A percentile compares a stretch with the other conserved stretches of the same genome.
These are phyloP conservation scores for Chaenogobius annularis DNA, from an alignment of 2,113 vertebrate species.

Conservation along the genomic window DNA sequence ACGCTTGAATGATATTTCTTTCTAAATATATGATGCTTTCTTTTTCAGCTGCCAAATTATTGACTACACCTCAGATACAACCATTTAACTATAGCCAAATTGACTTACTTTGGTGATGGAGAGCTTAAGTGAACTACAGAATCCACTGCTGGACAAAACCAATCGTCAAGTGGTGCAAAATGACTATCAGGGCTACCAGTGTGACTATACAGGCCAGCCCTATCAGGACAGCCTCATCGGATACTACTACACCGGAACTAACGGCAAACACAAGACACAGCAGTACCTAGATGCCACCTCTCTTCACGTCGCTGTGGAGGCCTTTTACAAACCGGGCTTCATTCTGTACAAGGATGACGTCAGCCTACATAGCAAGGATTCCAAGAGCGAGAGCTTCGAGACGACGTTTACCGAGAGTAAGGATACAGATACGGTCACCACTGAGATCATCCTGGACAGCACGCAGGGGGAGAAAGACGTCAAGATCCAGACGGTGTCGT, in stretches of 20 bases:
- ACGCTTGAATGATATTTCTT: background rate
- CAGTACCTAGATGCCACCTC: constrained; percentile 91
- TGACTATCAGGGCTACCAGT: constrained; percentile 80
- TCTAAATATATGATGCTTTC: background rate
- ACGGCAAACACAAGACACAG: constrained; percentile 76
- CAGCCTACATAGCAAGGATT: constrained; percentile 82
- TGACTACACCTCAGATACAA: constrained; percentile 1
- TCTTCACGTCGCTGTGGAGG: constrained; percentile 88
- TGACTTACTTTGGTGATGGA: constrained; percentile 76
- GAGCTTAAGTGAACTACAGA: constrained; percentile 86
- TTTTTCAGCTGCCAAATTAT: constrained; percentile 37
- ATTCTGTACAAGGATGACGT: constrained; percentile 85
- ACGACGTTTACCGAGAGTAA: constrained; percentile 87
- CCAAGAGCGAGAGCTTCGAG: constrained; percentile 84
- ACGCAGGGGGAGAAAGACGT: constrained; percentile 76
- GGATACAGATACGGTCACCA: constrained; percentile 62
- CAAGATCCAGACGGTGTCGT: constrained; percentile 89
- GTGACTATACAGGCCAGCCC: constrained; percentile 75
- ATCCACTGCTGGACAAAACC: constrained; percentile 83
- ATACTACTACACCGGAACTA: constrained; percentile 81
- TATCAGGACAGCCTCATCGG: constrained; percentile 86
- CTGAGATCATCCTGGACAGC: constrained; percentile 42
- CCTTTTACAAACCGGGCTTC: constrained; percentile 86
- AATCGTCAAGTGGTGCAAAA: constrained; percentile 70
- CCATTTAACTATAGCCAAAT: no score